Base-by-base conservation (phyloP, 2,888 invertebrate species). In the Chironomus tentans region DNA sequence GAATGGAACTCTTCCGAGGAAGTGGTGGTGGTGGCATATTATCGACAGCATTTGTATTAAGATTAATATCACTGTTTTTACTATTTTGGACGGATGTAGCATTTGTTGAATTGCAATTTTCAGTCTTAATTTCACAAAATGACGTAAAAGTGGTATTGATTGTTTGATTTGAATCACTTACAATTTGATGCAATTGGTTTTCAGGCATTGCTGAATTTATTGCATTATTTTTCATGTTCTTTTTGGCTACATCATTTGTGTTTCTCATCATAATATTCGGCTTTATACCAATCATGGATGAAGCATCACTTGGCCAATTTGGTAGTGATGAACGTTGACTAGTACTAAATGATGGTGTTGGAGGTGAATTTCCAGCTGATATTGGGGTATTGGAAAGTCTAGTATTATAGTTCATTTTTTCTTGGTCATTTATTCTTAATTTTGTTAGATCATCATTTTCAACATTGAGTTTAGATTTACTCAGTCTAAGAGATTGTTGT, bases 11-110 rank as follows among this genome's bases (percentile, higher is more conserved):
- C 0, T 82, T 81, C 0, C 82, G 79, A 0, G 84, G 84, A n/a
- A 84, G 84, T n/a, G 84, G 84, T 10, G 84, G 84, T 18, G 84
- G 84, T 80, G 84, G 82, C 69, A 83, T 83, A 68, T 83, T 83
- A 48, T 84, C 83, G 38, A 7, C 38, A 38, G 38, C 38, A 38
- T 38, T 38, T 38, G 10, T 38, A 73, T 84, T 84, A 77, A 5
- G 68, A 38, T 47, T 71, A 68, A 38, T 38, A 38, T 38, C 38
- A 38, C 50, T 50, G 18, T 28, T 50, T n/a, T 21, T 50, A 28
- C 22, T n/a, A n/a, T 12, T 48, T n/a, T 22, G 18, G 22, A 50
- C 13, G 22, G 48, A 7, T 13, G 48, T 18, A 12, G 70, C 15
- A 48, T 47, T 70, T 46, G 70, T 47, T 47, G 70, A 22, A 47